Conservation (phyloP, 2,113 vertebrate genomes). For the Pan troglodytes region DNA sequence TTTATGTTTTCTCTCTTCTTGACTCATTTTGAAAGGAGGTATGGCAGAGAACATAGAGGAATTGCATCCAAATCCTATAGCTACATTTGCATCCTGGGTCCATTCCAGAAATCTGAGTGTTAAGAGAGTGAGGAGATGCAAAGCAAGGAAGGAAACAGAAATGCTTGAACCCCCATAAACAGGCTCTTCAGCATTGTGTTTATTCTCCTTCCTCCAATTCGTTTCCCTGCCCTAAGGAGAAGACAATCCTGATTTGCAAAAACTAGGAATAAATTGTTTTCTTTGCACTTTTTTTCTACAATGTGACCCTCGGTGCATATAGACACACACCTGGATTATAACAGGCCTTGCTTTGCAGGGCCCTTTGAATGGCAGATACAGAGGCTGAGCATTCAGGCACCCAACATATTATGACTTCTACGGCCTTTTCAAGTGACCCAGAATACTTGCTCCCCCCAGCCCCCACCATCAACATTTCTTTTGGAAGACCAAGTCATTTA, state of each 20-base stretch:
- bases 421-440: not conserved
- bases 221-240: not conserved
- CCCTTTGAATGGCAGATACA: not conserved
- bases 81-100: not conserved
- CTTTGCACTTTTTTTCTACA: not conserved
- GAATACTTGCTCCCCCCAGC: fast-evolving
- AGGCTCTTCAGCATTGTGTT: not conserved
- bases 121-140: not conserved
- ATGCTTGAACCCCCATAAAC: not conserved
- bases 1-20: not conserved
- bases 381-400: not conserved
- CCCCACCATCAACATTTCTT: not conserved
- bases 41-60: not conserved
- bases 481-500: not conserved
- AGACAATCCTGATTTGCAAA: not conserved
- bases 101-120: constrained; percentile 29
- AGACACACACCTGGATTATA: not conserved
- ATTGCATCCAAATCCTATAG: not conserved
- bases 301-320: not conserved
- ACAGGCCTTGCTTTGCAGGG: not conserved
- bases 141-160: not conserved
- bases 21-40: constrained; percentile 6
- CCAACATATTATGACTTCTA: not conserved
- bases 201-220: not conserved
- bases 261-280: not conserved